Conservation (phyloP, 1,140 invertebrate species). For the Orius insidiosus region DNA sequence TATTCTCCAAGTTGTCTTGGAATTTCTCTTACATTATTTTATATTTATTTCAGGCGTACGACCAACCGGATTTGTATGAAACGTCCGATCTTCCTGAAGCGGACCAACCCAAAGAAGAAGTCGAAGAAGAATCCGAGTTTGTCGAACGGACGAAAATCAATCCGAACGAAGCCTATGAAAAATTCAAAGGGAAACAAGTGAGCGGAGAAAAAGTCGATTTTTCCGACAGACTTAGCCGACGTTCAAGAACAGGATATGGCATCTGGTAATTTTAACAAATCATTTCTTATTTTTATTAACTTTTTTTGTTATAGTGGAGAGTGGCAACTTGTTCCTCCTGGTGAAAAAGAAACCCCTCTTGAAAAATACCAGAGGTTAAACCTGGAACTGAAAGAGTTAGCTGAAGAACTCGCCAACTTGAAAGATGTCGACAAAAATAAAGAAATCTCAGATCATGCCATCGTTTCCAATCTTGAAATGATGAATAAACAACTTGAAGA, state of each 20-base stretch:
- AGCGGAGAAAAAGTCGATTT: slow-evolving; percentile 54
- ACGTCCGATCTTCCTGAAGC: slow-evolving; percentile 73
- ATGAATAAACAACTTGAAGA: slow-evolving; percentile 37
- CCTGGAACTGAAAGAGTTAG: slow-evolving; percentile 72
- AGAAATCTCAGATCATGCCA: slow-evolving; percentile 23
- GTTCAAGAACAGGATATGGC: slow-evolving; percentile 50
- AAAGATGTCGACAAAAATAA: slow-evolving; percentile 29
- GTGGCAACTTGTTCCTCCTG: slow-evolving; percentile 57
- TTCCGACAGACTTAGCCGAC: slow-evolving; percentile 56
- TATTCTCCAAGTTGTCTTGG: neutral
- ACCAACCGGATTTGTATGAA: slow-evolving; percentile 85
- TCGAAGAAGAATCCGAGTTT: slow-evolving; percentile 56
- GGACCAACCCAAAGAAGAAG: slow-evolving; percentile 56
- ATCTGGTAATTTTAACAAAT: neutral
- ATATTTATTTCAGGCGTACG: slow-evolving; percentile 49
- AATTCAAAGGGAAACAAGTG: slow-evolving; percentile 70
- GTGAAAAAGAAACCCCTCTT: slow-evolving; percentile 61
- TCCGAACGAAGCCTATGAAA: slow-evolving; percentile 55
- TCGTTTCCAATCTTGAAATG: slow-evolving; percentile 32
- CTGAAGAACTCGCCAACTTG: slow-evolving; percentile 45
- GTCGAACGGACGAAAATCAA: slow-evolving; percentile 58
- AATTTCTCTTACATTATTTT: slow-evolving; percentile 6
- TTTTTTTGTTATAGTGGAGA: slow-evolving; percentile 30
- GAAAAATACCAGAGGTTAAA: slow-evolving; percentile 75
- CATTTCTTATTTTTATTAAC: neutral